A percentile compares a stretch with the other conserved stretches of the same genome.
Conservation (phyloP, 2,113 vertebrate species). For the Microcebus griseorufus region DNA sequence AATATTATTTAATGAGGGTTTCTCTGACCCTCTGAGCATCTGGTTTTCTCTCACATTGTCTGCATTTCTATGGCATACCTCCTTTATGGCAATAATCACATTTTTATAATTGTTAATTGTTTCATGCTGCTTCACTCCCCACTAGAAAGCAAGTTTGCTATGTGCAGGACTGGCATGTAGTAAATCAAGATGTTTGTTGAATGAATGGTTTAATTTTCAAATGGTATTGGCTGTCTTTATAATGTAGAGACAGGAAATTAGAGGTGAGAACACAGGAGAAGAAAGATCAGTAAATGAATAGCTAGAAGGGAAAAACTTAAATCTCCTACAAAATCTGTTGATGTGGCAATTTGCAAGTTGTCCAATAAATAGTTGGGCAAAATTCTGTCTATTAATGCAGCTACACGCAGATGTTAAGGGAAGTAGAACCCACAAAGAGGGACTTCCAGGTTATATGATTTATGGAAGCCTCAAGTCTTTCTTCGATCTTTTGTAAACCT, state of each 20-base stretch:
- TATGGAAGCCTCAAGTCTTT: background rate
- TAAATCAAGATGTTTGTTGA: background rate
- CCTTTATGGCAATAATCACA: background rate
- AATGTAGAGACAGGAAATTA: background rate
- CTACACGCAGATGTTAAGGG: background rate
- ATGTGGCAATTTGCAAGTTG: constrained; percentile 57
- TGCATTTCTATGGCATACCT: background rate
- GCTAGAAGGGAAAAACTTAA: constrained; percentile 7
- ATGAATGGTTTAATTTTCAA: background rate
- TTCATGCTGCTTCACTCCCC: background rate
- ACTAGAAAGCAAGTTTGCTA: background rate
- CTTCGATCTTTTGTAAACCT: constrained; percentile 1
- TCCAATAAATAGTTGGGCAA: constrained; percentile 32
- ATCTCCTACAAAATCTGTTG: constrained; percentile 51
- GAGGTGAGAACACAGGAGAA: background rate
- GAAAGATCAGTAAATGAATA: constrained; percentile 23
- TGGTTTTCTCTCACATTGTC: background rate
- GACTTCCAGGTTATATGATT: background rate
- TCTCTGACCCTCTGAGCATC: background rate
- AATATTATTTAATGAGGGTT: background rate
- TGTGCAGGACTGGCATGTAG: background rate
- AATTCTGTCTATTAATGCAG: background rate
- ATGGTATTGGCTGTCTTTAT: background rate
- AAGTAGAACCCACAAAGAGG: background rate
- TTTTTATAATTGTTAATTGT: background rate